Evolutionary conservation across 1,140 invertebrate genomes (phyloP).

Genomic region (Semibalanus balanoides): DNA sequence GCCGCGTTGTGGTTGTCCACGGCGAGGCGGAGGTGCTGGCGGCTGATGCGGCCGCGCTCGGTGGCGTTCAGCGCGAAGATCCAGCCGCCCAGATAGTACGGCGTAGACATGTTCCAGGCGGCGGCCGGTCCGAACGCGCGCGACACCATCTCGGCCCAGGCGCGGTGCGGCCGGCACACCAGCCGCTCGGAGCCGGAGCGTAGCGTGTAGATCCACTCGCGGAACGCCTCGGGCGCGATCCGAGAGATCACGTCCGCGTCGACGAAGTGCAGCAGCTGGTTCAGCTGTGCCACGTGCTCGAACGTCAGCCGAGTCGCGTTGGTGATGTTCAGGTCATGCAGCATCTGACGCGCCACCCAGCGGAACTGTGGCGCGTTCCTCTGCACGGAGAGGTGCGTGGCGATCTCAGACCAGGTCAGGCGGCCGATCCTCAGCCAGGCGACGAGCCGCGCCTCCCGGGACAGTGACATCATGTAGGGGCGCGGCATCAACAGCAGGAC

Average conservation of each 20-base stretch:
- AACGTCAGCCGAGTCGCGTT: background rate
- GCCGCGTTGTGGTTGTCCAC: background rate
- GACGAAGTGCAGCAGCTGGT: slow-evolving; percentile 3
- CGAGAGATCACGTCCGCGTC: background rate
- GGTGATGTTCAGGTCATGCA: background rate
- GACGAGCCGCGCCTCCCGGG: background rate
- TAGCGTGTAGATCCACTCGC: background rate
- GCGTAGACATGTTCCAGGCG: background rate
- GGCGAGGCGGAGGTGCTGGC: background rate
- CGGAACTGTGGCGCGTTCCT: background rate
- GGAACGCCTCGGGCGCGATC: background rate
- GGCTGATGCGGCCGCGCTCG: background rate
- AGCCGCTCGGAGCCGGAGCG: background rate
- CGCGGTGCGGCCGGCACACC: background rate
- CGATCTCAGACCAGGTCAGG: background rate
- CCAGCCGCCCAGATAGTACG: background rate
- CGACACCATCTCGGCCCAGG: background rate
- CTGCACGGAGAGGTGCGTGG: background rate
- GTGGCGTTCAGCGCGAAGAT: slow-evolving; percentile 3
- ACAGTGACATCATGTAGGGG: background rate
- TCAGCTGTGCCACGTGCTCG: background rate
- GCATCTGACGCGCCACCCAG: background rate
- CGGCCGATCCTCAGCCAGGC: background rate
- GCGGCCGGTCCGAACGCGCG: background rate
- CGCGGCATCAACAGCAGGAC: background rate